Conservation (phyloP, 1,140 invertebrate species). For the Cotesia chilonis region DNA sequence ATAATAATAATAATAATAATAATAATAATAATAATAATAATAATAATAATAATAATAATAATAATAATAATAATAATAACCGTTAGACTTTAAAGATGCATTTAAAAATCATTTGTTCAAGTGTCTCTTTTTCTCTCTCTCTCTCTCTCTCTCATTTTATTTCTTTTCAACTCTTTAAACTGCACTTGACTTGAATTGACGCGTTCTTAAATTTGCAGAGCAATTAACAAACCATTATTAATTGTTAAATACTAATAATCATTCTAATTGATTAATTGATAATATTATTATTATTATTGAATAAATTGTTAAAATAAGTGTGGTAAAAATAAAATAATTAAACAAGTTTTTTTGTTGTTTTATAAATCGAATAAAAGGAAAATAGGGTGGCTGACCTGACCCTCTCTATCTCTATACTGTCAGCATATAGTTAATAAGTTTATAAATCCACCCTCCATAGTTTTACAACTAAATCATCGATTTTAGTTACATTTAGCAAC, state of each 20-base stretch:
- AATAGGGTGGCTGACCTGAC: slow-evolving; percentile 14
- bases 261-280: not conserved
- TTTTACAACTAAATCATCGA: not conserved
- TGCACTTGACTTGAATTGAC: slow-evolving; percentile 7
- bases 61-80: too few species aligned
- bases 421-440: not conserved
- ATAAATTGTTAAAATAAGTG: not conserved
- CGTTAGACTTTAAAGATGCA: too few species aligned
- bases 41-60: too few species aligned
- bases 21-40: too few species aligned
- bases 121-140: not conserved
- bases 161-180: not conserved
- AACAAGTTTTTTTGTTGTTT: not conserved
- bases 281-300: too few species aligned
- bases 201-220: not conserved
- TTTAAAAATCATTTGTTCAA: too few species aligned
- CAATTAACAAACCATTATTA: slow-evolving; percentile 6
- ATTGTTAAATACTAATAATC: not conserved
- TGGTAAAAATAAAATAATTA: not conserved
- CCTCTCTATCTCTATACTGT: not conserved
- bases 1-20: too few species aligned
- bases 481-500: not conserved
- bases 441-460: slow-evolving; percentile 12
- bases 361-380: not conserved
- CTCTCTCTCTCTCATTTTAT: not conserved